Evolutionary conservation across 2,797 vertebrate species (phyloP).

Genomic region (Malacoraja senta): DNA sequence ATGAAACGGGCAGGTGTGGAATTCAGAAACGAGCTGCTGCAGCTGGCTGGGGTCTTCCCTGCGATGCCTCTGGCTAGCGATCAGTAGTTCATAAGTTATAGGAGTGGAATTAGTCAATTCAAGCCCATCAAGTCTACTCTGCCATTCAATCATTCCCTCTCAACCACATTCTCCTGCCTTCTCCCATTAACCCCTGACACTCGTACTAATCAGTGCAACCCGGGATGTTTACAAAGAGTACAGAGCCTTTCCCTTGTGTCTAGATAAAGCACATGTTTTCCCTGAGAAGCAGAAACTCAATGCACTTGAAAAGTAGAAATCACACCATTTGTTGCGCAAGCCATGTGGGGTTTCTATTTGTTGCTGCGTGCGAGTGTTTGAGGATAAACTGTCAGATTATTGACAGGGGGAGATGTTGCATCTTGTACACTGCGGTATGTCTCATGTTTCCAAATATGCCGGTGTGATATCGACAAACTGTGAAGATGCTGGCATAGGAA

Average conservation of each 20-base stretch:
- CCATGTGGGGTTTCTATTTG: conserved; percentile 7
- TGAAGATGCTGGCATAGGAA: not conserved
- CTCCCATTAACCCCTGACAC: too few species aligned
- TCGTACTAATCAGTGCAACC: too few species aligned
- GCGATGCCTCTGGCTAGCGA: too few species aligned
- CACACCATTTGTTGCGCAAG: not conserved
- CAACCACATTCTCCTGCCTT: too few species aligned
- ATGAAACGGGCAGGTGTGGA: too few species aligned
- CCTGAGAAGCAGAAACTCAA: not conserved
- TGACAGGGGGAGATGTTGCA: not conserved
- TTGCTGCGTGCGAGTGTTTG: not conserved
- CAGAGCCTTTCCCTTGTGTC: too few species aligned
- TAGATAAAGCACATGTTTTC: not conserved
- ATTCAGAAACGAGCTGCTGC: too few species aligned
- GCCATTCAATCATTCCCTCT: too few species aligned
- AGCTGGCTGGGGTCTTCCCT: too few species aligned
- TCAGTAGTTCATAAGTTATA: too few species aligned
- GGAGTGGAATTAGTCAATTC: too few species aligned
- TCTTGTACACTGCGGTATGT: not conserved
- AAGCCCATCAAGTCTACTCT: too few species aligned
- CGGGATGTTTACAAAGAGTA: not conserved
- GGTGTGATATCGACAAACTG: not conserved
- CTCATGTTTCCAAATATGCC: conserved; percentile 6
- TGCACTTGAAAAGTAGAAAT: conserved; percentile 1
- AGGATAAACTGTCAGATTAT: conserved; percentile 27